phyloP scores from a whole-genome alignment of 1,140 invertebrate species.

The Cydia splendana region DNA sequence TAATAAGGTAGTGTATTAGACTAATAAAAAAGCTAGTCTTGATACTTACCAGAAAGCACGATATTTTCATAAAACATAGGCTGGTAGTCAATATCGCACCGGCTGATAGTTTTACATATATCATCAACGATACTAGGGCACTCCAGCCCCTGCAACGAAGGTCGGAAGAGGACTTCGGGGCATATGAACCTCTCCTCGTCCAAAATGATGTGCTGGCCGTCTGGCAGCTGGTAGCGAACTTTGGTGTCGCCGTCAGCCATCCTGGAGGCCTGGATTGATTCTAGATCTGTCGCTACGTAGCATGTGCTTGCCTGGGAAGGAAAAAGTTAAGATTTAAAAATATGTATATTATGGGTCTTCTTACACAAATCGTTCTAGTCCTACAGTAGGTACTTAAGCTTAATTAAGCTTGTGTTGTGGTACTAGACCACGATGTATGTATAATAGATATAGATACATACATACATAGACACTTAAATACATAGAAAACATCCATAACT shows the following conservation, averaged over 20 bases:
- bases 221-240: conserved; percentile 89
- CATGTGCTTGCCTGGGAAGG: conserved; percentile 77
- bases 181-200: conserved; percentile 93
- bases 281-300: conserved; percentile 54
- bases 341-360: no score
- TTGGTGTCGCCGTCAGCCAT: conserved; percentile 39
- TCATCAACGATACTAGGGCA: conserved; percentile 89
- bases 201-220: conserved; percentile 91
- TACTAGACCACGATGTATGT: no score
- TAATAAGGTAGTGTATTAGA: no score
- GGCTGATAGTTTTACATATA: conserved; percentile 91
- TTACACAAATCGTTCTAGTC: no score
- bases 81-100: conserved; percentile 90
- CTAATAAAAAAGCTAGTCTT: background rate
- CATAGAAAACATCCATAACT: no score
- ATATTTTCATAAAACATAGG: conserved; percentile 91
- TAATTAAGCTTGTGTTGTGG: no score
- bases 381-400: no score
- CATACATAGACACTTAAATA: no score
- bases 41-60: conserved; percentile 81
- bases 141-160: conserved; percentile 87
- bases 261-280: conserved; percentile 40
- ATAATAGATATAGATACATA: no score
- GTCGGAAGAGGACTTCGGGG: conserved; percentile 93
- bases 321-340: no score